Conservation (phyloP, 2,888 invertebrate genomes). For the Leptopilina drosophilae region DNA sequence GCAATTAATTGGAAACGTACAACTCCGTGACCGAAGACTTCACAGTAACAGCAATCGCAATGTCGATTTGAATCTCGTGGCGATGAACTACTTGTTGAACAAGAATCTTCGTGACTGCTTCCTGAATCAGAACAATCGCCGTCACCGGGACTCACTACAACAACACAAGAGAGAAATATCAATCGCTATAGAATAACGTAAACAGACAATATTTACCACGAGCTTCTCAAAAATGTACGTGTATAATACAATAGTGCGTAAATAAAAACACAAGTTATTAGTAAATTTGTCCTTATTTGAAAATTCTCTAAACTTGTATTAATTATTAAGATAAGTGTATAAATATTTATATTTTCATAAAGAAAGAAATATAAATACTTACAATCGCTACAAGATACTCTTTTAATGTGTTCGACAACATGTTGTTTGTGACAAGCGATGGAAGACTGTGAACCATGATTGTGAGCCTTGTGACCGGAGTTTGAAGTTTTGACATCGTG, state of each 20-base stretch:
- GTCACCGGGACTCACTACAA: constrained; percentile 70
- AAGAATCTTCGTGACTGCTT: constrained; percentile 74
- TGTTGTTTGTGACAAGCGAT: constrained; percentile 72
- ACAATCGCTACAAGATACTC: constrained; percentile 72
- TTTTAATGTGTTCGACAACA: constrained; percentile 73
- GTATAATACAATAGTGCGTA: not conserved
- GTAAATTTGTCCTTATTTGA: no score
- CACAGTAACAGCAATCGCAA: constrained; percentile 89
- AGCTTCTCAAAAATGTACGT: constrained; percentile 12
- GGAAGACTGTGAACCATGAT: constrained; percentile 68
- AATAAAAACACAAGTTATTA: constrained; percentile 40
- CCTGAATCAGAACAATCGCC: constrained; percentile 74
- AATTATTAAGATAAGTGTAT: not conserved
- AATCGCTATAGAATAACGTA: not conserved
- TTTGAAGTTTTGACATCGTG: constrained; percentile 66
- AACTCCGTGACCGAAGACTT: constrained; percentile 88
- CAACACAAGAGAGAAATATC: constrained; percentile 40
- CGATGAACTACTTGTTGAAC: constrained; percentile 72
- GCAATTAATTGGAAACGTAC: constrained; percentile 66
- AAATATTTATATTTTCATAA: not conserved
- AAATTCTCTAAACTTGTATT: not conserved
- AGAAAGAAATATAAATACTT: constrained; percentile 60
- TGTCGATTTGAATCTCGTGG: constrained; percentile 73
- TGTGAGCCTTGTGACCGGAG: constrained; percentile 65
- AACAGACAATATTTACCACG: constrained; percentile 1